phyloP scores from a whole-genome alignment of 1,140 invertebrate species.

The Cyclargus thomasi region DNA sequence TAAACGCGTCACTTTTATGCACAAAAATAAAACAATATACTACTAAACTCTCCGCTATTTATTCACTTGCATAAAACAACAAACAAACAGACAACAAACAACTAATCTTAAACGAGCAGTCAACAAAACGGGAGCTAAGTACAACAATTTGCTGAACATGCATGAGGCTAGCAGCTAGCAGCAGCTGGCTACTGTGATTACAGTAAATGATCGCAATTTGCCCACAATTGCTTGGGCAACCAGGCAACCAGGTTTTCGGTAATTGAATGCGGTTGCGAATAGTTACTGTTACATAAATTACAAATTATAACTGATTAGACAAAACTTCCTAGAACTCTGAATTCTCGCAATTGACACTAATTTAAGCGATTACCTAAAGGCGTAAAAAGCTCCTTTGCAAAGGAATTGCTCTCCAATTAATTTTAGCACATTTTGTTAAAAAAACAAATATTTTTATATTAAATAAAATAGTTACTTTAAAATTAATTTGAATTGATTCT shows the following conservation, averaged over 20 bases:
- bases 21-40: no score
- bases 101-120: slow-evolving; percentile 1
- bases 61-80: background rate
- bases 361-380: no score
- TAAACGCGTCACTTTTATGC: no score
- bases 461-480: no score
- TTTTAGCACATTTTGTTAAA: no score
- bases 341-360: background rate
- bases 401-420: no score
- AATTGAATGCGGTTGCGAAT: slow-evolving; percentile 30
- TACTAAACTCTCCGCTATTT: no score
- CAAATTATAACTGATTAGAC: slow-evolving; percentile 2
- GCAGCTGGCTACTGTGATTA: slow-evolving; percentile 52
- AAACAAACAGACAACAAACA: slow-evolving; percentile 18
- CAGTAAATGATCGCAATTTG: slow-evolving; percentile 56
- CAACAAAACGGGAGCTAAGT: slow-evolving; percentile 23
- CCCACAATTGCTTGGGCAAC: slow-evolving; percentile 37
- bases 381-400: no score
- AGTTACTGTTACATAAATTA: slow-evolving; percentile 11
- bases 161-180: slow-evolving; percentile 40
- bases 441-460: no score
- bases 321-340: background rate
- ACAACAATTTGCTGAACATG: slow-evolving; percentile 47
- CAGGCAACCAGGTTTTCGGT: slow-evolving; percentile 31
- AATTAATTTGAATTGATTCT: no score